Conservation (phyloP, 2,888 invertebrate species). For the Acronicta aceris region DNA sequence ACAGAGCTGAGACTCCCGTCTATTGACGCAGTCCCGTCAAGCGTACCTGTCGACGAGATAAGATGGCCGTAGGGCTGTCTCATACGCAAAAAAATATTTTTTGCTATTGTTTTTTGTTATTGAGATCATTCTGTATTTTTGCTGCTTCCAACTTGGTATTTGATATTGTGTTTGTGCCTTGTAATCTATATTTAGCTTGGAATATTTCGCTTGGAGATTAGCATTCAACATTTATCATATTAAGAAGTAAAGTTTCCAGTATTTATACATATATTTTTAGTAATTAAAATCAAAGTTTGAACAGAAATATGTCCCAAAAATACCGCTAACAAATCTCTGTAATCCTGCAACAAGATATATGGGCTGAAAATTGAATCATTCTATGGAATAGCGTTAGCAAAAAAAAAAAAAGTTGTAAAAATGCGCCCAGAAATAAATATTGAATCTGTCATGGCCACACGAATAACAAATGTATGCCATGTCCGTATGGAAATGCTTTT, state of each 20-base stretch:
- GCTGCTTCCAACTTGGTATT: not conserved
- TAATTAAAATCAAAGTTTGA: not conserved
- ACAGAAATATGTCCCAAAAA: not conserved
- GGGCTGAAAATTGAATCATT: slow-evolving; percentile 34
- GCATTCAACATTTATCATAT: too few species aligned
- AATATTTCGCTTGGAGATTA: not conserved
- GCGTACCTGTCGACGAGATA: slow-evolving; percentile 79
- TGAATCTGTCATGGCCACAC: slow-evolving; percentile 22
- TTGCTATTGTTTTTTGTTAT: not conserved
- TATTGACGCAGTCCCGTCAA: slow-evolving; percentile 83
- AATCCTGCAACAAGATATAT: slow-evolving; percentile 18
- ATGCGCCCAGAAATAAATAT: slow-evolving; percentile 33
- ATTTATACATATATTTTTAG: too few species aligned
- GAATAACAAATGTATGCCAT: slow-evolving; percentile 40
- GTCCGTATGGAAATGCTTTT: slow-evolving; percentile 21
- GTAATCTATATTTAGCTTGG: slow-evolving; percentile 5
- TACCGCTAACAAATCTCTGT: slow-evolving; percentile 18
- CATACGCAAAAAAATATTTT: slow-evolving; percentile 4
- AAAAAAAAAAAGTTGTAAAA: slow-evolving; percentile 33
- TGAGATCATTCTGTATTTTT: slow-evolving; percentile 2
- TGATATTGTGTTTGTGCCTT: not conserved
- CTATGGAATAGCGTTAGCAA: slow-evolving; percentile 14
- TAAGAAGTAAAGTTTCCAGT: too few species aligned
- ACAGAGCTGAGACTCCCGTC: slow-evolving; percentile 56
- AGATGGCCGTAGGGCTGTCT: slow-evolving; percentile 73